Evolutionary conservation across 2,888 invertebrate species (phyloP).

Genomic region (Drosophila lacicola): DNA sequence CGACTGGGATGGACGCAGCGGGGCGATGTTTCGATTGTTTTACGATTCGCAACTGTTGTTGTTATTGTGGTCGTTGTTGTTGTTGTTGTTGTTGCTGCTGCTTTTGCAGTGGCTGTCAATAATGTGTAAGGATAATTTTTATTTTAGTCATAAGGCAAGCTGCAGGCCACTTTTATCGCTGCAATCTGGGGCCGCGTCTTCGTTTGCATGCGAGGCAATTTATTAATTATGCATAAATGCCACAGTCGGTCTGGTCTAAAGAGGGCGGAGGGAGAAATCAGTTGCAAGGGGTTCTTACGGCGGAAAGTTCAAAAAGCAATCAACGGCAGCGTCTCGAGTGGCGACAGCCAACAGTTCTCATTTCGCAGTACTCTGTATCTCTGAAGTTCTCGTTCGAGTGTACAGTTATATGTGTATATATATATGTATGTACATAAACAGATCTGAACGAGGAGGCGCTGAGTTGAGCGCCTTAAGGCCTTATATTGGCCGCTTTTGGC

Average conservation of each 20-base stretch:
- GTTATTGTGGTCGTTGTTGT: conserved; percentile 7
- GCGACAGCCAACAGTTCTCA: conserved; percentile 54
- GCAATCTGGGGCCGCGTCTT: conserved; percentile 54
- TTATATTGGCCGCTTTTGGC: conserved; percentile 15
- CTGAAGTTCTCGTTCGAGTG: conserved; percentile 17
- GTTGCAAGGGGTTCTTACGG: conserved; percentile 5
- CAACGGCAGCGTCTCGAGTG: conserved; percentile 57
- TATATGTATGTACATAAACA: conserved; percentile 27
- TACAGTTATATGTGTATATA: conserved; percentile 53
- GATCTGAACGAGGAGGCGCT: conserved; percentile 40
- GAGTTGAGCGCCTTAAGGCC: conserved; percentile 42
- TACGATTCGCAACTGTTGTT: conserved; percentile 60
- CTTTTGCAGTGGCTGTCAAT: conserved; percentile 53
- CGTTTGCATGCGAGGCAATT: conserved; percentile 67
- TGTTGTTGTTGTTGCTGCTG: conserved; percentile 15
- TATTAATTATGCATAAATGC: conserved; percentile 79
- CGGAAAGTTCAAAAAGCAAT: conserved; percentile 76
- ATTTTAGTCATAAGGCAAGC: conserved; percentile 59
- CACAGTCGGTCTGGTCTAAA: conserved; percentile 17
- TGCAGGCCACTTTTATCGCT: conserved; percentile 52
- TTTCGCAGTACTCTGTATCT: conserved; percentile 10
- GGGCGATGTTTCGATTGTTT: conserved; percentile 53
- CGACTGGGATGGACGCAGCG: conserved; percentile 5
- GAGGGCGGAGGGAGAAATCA: not conserved
- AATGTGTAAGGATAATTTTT: conserved; percentile 71